Conservation (phyloP, 2,888 invertebrate genomes). For the Andrena camellia region DNA sequence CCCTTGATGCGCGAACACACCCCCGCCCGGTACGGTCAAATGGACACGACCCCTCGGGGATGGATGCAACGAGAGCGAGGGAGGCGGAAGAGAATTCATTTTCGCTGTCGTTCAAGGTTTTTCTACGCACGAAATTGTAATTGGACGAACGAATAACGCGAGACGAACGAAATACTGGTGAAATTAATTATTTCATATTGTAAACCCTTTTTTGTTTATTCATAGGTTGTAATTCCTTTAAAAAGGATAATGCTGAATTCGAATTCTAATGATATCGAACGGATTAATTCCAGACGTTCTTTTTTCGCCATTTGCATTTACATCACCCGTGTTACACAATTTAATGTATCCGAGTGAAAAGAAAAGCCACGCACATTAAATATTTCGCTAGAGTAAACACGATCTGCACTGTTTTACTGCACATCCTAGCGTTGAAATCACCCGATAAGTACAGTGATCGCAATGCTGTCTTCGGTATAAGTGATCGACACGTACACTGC, state of each 20-base stretch:
- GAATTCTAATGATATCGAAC: not conserved
- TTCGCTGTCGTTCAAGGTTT: conserved; percentile 7
- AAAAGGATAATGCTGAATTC: not conserved
- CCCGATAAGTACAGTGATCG: conserved; percentile 68
- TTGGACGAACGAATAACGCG: not conserved
- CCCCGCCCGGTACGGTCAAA: not conserved
- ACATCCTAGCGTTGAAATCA: conserved; percentile 78
- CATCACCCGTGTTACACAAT: not conserved
- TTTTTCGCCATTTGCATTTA: not conserved
- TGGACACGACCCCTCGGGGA: conserved; percentile 17
- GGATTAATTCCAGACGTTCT: not conserved
- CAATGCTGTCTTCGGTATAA: conserved; percentile 50
- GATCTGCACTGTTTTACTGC: conserved; percentile 56
- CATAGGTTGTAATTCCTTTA: not conserved
- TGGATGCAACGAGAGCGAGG: conserved; percentile 31
- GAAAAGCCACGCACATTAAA: conserved; percentile 9
- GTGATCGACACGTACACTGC: conserved; percentile 20
- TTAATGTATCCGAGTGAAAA: not conserved
- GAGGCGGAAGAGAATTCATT: conserved; percentile 39
- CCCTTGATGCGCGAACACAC: conserved; percentile 14
- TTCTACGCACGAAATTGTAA: not conserved
- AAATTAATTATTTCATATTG: not conserved
- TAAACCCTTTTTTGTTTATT: not conserved
- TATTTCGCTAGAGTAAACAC: conserved; percentile 38
- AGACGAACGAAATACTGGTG: not conserved